Conservation (phyloP, 2,888 invertebrate species). For the Orchesellides sinensis region DNA sequence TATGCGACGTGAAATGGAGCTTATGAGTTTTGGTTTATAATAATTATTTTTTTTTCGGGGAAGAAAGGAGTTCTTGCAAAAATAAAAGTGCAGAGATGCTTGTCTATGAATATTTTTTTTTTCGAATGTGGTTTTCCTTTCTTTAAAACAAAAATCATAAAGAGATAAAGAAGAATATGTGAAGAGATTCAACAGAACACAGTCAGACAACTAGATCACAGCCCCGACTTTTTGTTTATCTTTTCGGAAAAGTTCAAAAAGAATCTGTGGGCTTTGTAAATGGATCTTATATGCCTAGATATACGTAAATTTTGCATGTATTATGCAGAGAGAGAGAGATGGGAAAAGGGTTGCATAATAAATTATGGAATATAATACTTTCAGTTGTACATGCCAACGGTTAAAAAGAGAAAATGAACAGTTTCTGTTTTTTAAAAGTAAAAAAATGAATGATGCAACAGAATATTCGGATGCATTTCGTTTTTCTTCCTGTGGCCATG, state of each 20-base stretch:
- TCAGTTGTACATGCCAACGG: no score
- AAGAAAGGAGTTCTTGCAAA: conserved; percentile 6
- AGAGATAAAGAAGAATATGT: no score
- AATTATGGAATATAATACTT: no score
- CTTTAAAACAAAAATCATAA: no score
- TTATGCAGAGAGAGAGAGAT: background rate
- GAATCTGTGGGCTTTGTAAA: no score
- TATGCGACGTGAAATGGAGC: no score
- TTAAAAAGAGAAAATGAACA: background rate
- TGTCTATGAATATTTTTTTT: no score
- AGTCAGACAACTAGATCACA: background rate
- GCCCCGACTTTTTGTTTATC: conserved; percentile 31
- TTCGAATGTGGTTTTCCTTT: no score
- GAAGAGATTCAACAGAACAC: conserved; percentile 20
- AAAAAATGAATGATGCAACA: background rate
- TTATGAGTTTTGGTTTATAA: no score
- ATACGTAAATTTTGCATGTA: background rate
- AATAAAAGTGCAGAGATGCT: no score
- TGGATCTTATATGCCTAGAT: no score
- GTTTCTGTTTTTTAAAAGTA: background rate
- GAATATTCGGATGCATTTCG: background rate
- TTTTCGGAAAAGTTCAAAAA: conserved; percentile 56
- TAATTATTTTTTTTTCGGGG: background rate
- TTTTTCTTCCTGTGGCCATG: background rate
- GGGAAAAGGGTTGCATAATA: background rate